Evolutionary conservation across 2,888 invertebrate species (phyloP).

Genomic region (Caenorhabditis macrosperma): DNA sequence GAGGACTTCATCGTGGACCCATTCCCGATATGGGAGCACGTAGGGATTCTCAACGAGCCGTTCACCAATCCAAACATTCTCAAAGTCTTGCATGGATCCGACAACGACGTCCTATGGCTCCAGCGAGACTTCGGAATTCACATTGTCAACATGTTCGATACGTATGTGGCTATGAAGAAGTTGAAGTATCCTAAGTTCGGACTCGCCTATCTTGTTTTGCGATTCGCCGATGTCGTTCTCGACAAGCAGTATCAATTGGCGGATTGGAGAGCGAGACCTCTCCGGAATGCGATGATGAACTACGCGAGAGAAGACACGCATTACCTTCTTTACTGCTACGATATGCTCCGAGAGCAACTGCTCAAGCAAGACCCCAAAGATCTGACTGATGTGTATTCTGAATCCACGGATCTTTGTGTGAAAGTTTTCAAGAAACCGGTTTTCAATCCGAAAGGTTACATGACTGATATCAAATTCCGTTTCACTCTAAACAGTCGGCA

Average conservation of each 20-base stretch:
- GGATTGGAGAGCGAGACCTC: slow-evolving; percentile 91
- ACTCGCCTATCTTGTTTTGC: slow-evolving; percentile 85
- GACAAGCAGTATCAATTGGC: slow-evolving; percentile 95
- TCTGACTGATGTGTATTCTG: slow-evolving; percentile 86
- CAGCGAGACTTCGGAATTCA: slow-evolving; percentile 96
- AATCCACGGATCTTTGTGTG: slow-evolving; percentile 87
- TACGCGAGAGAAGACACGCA: slow-evolving; percentile 97
- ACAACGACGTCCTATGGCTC: slow-evolving; percentile 91
- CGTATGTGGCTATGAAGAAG: slow-evolving; percentile 81
- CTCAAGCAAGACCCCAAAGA: slow-evolving; percentile 84
- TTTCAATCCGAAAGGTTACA: slow-evolving; percentile 86
- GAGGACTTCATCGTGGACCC: slow-evolving; percentile 93
- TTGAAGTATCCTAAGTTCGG: slow-evolving; percentile 80
- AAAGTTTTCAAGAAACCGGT: slow-evolving; percentile 88
- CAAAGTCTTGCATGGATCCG: slow-evolving; percentile 96
- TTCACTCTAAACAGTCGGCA: slow-evolving; percentile 86
- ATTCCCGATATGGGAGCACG: slow-evolving; percentile 87
- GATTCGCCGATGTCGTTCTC: slow-evolving; percentile 83
- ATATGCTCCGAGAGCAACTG: slow-evolving; percentile 84
- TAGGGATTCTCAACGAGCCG: slow-evolving; percentile 89
- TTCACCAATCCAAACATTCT: slow-evolving; percentile 90
- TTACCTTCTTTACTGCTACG: slow-evolving; percentile 92
- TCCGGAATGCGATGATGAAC: slow-evolving; percentile 87
- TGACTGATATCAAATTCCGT: slow-evolving; percentile 85
- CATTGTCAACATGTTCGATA: slow-evolving; percentile 97